Conservation (phyloP, 2,888 invertebrate genomes). For the Caenorhabditis zanzibari region DNA sequence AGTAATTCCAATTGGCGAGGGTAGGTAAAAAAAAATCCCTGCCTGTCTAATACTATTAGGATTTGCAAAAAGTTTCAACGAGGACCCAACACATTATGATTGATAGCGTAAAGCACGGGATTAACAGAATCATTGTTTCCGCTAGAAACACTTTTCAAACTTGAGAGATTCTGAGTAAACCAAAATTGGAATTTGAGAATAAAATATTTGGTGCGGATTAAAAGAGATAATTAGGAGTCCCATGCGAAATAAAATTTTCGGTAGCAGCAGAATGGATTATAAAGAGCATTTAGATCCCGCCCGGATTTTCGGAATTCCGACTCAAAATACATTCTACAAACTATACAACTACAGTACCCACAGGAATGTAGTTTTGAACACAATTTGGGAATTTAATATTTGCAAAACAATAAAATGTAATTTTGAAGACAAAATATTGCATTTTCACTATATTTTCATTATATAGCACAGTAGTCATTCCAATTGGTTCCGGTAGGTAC, state of each 20-base stretch:
- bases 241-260: conserved; percentile 10
- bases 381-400: neutral
- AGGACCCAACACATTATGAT: conserved; percentile 20
- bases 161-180: neutral
- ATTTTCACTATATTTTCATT: neutral
- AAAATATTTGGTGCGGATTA: too few relatives aligned
- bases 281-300: neutral
- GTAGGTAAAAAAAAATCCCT: conserved; percentile 1
- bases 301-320: neutral
- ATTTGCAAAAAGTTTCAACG: conserved; percentile 34
- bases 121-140: conserved; percentile 3
- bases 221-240: neutral
- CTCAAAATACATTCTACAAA: too few relatives aligned
- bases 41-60: conserved; percentile 46
- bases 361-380: neutral
- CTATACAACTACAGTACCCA: neutral
- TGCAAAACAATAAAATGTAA: neutral
- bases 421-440: neutral
- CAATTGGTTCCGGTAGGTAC: neutral
- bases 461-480: neutral
- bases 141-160: neutral
- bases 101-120: conserved; percentile 32
- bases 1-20: neutral
- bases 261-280: neutral
- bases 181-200: neutral